Evolutionary conservation across 2,888 invertebrate genomes (phyloP).

Genomic region (Actias luna): DNA sequence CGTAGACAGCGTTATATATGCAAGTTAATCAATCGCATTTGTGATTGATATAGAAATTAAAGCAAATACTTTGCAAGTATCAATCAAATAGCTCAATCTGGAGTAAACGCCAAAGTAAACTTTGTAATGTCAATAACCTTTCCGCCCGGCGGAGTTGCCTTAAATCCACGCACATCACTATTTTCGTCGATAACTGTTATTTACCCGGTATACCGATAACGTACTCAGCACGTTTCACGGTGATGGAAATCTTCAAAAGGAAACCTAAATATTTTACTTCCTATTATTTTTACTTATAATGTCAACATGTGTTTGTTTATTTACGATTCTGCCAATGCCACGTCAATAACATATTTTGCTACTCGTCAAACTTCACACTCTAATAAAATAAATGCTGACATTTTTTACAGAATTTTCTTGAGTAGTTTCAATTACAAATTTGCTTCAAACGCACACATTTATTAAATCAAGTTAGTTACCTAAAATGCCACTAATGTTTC

Average conservation of each 20-base stretch:
- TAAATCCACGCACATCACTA: conserved; percentile 1
- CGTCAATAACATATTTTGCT: no score
- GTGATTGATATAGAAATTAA: not conserved
- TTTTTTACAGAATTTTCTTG: no score
- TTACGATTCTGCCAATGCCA: no score
- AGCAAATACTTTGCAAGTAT: not conserved
- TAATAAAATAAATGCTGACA: no score
- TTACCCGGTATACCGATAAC: not conserved
- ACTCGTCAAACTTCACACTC: no score
- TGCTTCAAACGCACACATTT: no score
- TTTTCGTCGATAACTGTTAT: conserved; percentile 3
- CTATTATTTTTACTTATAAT: no score
- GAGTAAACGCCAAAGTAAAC: not conserved
- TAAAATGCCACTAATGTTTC: no score
- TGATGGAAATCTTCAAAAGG: not conserved
- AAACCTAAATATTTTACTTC: no score
- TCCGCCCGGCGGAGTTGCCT: not conserved
- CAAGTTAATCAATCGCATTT: not conserved
- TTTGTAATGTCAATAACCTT: conserved; percentile 8
- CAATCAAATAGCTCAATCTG: not conserved
- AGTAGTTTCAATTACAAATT: no score
- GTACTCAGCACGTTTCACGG: not conserved
- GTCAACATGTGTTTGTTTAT: no score
- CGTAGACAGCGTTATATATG: not conserved
- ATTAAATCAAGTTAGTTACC: no score